Evolutionary conservation across 2,113 vertebrate species (phyloP).

Genomic region (Thomomys bottae): DNA sequence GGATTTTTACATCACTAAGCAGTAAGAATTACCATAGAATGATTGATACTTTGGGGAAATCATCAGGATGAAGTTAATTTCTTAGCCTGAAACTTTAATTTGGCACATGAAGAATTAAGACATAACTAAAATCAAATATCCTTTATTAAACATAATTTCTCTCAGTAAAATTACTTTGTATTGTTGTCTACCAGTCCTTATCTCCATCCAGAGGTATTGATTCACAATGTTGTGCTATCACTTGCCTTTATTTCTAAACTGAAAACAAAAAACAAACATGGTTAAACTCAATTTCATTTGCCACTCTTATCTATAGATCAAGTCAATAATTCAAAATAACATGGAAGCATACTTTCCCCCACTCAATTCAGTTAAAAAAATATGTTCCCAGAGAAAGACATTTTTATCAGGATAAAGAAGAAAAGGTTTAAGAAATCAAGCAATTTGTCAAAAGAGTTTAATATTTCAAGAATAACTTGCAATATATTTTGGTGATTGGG

Average conservation of each 20-base stretch:
- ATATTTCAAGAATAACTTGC: not conserved
- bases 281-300: slow-evolving; percentile 56
- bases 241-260: slow-evolving; percentile 61
- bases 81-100: slow-evolving; percentile 71
- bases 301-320: slow-evolving; percentile 32
- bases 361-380: slow-evolving; percentile 26
- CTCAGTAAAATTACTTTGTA: slow-evolving; percentile 56
- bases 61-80: slow-evolving; percentile 76
- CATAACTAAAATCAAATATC: slow-evolving; percentile 70
- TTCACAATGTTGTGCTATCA: slow-evolving; percentile 19
- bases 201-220: slow-evolving; percentile 32
- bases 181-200: not conserved
- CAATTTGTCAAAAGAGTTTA: slow-evolving; percentile 40
- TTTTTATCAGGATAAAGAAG: not conserved
- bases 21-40: slow-evolving; percentile 61
- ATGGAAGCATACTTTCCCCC: not conserved
- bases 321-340: slow-evolving; percentile 58
- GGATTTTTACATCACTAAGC: slow-evolving; percentile 48
- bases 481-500: not conserved
- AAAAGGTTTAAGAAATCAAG: slow-evolving; percentile 13
- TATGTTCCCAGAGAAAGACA: slow-evolving; percentile 40
- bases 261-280: slow-evolving; percentile 29
- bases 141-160: slow-evolving; percentile 64
- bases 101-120: slow-evolving; percentile 70
- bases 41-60: slow-evolving; percentile 72